These are phyloP conservation scores for Plecotus auritus DNA, from an alignment of 2,113 vertebrate species.

Conservation along the genomic window DNA sequence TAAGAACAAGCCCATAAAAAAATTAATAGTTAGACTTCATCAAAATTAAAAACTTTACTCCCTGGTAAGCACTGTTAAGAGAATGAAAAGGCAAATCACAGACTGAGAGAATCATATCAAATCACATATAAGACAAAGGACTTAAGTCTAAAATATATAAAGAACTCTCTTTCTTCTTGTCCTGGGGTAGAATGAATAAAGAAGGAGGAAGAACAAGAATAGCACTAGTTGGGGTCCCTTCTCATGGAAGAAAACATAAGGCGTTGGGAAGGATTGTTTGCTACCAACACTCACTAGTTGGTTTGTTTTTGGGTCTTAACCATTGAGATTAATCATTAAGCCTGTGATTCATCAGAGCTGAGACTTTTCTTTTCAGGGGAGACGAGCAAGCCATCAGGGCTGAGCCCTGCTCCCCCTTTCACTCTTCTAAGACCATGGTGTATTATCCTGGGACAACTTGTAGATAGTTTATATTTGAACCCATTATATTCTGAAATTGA, in stretches of 20 bases:
- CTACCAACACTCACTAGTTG: neutral
- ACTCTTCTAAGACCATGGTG: neutral
- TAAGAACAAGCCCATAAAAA: neutral
- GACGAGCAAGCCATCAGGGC: neutral
- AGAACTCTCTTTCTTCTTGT: neutral
- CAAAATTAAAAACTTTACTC: neutral
- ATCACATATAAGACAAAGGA: neutral
- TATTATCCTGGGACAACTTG: neutral
- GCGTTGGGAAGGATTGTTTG: neutral
- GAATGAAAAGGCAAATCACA: neutral
- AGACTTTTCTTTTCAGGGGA: neutral
- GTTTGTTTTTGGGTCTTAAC: neutral
- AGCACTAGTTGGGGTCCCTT: neutral
- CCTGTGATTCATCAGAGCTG: neutral
- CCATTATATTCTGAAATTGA: neutral
- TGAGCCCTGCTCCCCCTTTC: neutral
- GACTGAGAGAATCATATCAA: neutral
- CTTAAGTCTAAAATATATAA: neutral
- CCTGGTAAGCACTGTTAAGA: neutral
- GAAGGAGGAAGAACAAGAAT: neutral
- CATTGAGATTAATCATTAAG: neutral
- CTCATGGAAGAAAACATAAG: neutral
- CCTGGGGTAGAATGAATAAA: neutral
- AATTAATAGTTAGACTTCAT: neutral
- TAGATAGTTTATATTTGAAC: neutral